Evolutionary conservation across 2,113 vertebrate species (phyloP).

Genomic region (Helogale parvula): DNA sequence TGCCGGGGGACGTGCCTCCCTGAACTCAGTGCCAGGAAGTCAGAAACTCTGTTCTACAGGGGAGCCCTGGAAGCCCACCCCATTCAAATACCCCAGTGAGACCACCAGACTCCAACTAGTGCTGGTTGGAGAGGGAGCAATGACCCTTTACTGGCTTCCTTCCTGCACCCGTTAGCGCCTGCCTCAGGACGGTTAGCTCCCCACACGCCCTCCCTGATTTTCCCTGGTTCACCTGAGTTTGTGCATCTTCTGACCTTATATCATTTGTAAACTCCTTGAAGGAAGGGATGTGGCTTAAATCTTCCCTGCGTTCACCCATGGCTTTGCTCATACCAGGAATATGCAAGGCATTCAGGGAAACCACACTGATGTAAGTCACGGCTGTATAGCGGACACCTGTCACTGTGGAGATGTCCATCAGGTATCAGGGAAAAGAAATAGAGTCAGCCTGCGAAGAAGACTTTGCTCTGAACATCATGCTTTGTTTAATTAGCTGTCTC

Average conservation of each 20-base stretch:
- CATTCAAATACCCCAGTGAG: background rate
- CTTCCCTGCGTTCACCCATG: background rate
- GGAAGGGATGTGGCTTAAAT: background rate
- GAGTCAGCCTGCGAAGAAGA: background rate
- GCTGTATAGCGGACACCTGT: background rate
- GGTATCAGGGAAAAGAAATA: background rate
- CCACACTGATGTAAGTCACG: background rate
- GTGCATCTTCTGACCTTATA: background rate
- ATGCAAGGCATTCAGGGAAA: background rate
- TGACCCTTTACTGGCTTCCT: background rate
- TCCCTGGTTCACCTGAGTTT: background rate
- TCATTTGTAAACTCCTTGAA: background rate
- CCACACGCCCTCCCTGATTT: background rate
- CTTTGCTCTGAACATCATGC: background rate
- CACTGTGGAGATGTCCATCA: background rate
- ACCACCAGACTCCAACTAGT: background rate
- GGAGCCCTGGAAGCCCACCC: background rate
- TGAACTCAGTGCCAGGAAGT: background rate
- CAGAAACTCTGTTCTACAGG: background rate
- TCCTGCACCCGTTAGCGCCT: background rate
- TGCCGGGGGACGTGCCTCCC: background rate
- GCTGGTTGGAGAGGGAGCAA: background rate
- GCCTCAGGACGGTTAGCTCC: background rate
- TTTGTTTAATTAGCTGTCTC: conserved; percentile 69
- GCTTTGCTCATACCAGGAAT: background rate